Conservation (phyloP, 2,888 invertebrate genomes). For the Zootermopsis nevadensis region DNA sequence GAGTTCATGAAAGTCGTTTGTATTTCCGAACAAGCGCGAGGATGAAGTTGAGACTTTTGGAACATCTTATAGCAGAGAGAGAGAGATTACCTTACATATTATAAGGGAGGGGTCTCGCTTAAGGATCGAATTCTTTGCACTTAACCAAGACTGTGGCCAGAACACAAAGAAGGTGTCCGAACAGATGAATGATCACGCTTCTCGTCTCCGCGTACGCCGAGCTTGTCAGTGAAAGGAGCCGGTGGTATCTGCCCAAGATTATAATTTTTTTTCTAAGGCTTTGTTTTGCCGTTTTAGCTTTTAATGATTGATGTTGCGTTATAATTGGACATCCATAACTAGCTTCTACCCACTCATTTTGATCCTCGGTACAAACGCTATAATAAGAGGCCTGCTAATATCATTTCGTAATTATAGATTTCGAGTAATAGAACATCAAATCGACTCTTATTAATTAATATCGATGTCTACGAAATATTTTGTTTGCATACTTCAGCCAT, state of each 20-base stretch:
- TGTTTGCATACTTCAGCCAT: not conserved
- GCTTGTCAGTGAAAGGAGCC: not conserved
- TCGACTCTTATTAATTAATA: not conserved
- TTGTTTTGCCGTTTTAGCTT: not conserved
- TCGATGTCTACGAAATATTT: not conserved
- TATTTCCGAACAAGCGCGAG: too few species aligned
- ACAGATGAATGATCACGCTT: not conserved
- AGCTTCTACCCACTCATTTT: conserved; percentile 1
- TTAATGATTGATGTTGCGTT: conserved; percentile 7
- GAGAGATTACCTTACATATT: not conserved
- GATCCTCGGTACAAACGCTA: not conserved
- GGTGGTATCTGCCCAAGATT: not conserved
- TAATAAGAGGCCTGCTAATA: not conserved
- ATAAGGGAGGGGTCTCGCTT: not conserved
- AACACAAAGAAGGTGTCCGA: not conserved
- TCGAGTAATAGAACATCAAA: not conserved
- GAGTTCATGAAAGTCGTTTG: too few species aligned
- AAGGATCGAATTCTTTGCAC: not conserved
- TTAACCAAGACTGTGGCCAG: not conserved
- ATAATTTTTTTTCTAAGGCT: not conserved
- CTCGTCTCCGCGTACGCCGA: not conserved
- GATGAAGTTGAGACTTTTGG: not conserved
- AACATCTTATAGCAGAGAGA: not conserved
- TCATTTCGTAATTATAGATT: not conserved
- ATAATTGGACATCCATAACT: not conserved